Evolutionary conservation across 2,113 vertebrate genomes (phyloP).

Genomic region (Eolophus roseicapilla): DNA sequence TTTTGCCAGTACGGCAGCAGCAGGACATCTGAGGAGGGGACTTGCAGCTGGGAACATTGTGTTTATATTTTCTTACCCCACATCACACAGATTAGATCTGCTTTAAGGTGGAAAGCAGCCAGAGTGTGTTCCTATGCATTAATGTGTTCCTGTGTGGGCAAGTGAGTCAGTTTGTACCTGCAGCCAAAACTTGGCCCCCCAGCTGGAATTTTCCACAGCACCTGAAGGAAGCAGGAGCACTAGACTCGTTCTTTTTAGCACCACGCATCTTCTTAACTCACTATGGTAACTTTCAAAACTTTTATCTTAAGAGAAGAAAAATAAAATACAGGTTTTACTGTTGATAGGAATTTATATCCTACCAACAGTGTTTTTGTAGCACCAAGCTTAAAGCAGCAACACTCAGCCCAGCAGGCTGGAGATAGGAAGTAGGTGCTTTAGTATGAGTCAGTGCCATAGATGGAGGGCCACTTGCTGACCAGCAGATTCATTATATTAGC

Average conservation of each 20-base stretch:
- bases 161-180: slow-evolving; percentile 1
- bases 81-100: slow-evolving; percentile 8
- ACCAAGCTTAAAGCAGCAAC: neutral
- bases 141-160: slow-evolving; percentile 1
- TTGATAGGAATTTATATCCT: neutral
- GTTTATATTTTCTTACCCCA: slow-evolving; percentile 22
- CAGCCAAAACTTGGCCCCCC: neutral
- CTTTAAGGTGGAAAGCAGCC: slow-evolving; percentile 38
- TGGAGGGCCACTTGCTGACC: fast-evolving
- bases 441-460: neutral
- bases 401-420: neutral
- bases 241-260: neutral
- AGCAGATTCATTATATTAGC: neutral
- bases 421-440: neutral
- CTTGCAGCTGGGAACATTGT: neutral
- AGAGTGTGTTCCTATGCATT: neutral
- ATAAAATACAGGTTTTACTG: neutral
- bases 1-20: slow-evolving; percentile 4
- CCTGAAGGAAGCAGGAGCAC: neutral
- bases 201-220: slow-evolving; percentile 8
- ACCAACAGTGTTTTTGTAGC: neutral
- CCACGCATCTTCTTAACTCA: neutral
- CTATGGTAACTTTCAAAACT: neutral
- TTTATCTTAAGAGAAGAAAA: neutral
- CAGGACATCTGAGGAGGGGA: slow-evolving; percentile 9